A percentile compares a stretch with the other conserved stretches of the same genome.
phyloP scores from a whole-genome alignment of 2,113 vertebrate species.

The Apodemus sylvaticus region DNA sequence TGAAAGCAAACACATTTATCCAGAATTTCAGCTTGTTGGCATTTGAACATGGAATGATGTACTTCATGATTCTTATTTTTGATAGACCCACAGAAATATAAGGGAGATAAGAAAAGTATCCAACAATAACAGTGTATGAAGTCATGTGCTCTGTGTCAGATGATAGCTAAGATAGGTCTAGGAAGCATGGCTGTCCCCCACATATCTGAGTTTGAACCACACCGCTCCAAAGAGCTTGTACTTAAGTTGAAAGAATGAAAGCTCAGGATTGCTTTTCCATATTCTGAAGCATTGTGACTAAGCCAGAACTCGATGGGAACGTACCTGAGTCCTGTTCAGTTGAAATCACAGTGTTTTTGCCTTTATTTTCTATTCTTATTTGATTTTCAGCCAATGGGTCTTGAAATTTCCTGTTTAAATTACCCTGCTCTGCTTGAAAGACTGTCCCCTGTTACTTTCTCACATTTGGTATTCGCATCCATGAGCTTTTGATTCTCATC shows the following conservation, averaged over 20 bases:
- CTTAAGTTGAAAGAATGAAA: neutral
- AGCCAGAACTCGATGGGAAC: neutral
- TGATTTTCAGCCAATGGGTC: constrained; percentile 79
- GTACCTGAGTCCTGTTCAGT: constrained; percentile 20
- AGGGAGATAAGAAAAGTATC: neutral
- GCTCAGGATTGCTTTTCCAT: neutral
- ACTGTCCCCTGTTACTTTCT: constrained; percentile 67
- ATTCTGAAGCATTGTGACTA: neutral
- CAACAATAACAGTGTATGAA: neutral
- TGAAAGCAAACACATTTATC: neutral
- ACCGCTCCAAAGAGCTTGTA: neutral
- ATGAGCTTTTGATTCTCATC: constrained; percentile 84
- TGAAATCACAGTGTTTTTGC: constrained; percentile 74
- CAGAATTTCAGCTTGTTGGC: neutral
- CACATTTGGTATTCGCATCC: constrained; percentile 78
- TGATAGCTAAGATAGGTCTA: neutral
- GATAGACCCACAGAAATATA: neutral
- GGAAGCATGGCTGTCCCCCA: neutral
- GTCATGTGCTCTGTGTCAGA: neutral
- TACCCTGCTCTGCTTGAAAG: constrained; percentile 78
- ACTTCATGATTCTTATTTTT: neutral
- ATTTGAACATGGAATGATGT: neutral
- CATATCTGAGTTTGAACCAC: neutral
- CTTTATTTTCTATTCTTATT: constrained; percentile 70
- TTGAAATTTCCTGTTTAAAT: constrained; percentile 82